These are phyloP conservation scores for Larimichthys crocea DNA, from an alignment of 2,113 vertebrate species.

Conservation along the genomic window DNA sequence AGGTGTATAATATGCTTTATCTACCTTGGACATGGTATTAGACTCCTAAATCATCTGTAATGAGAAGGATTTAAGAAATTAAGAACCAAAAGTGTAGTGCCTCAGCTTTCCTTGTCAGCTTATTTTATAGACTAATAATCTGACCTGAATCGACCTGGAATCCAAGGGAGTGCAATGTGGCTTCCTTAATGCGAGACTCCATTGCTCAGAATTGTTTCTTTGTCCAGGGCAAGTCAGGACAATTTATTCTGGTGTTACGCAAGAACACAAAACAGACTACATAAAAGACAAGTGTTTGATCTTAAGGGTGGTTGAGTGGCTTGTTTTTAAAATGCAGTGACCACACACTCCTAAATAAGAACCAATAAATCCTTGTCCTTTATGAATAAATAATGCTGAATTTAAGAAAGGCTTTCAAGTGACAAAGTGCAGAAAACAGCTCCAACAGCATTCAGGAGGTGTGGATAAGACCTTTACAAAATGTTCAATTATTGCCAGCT, in stretches of 20 bases:
- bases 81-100: conserved; percentile 6
- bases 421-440: conserved; percentile 12
- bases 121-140: conserved; percentile 38
- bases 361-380: conserved; percentile 37
- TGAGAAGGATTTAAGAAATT: conserved; percentile 52
- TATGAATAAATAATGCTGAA: conserved; percentile 52
- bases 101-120: conserved; percentile 22
- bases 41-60: conserved; percentile 63
- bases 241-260: conserved; percentile 23
- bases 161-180: neutral
- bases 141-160: conserved; percentile 26
- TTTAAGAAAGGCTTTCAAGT: conserved; percentile 24
- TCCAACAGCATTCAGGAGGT: neutral
- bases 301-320: neutral
- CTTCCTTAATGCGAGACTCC: conserved; percentile 24
- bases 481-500: neutral
- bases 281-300: conserved; percentile 24
- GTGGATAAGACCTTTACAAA: neutral
- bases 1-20: conserved; percentile 69
- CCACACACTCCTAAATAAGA: conserved; percentile 29
- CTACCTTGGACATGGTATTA: conserved; percentile 64
- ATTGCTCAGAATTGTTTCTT: conserved; percentile 15
- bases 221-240: conserved; percentile 27
- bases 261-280: conserved; percentile 13
- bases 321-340: conserved; percentile 31